These are phyloP conservation scores for Cryptotermes secundus DNA, from an alignment of 1,140 invertebrate genomes.

Conservation along the genomic window DNA sequence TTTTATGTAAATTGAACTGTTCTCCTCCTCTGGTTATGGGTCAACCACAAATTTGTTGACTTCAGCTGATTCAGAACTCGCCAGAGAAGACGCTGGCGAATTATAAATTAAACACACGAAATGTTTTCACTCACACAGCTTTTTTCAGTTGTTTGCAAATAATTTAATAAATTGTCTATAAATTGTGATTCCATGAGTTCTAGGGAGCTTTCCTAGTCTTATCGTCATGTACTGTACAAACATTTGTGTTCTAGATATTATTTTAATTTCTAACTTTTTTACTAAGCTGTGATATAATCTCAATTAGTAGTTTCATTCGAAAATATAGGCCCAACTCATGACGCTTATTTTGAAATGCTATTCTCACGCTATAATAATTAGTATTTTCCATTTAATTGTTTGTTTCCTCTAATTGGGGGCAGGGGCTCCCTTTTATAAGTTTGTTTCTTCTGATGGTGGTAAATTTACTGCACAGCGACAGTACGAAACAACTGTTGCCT, in stretches of 20 bases:
- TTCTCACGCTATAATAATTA: too few species aligned
- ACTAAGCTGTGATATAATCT: too few species aligned
- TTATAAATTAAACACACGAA: background rate
- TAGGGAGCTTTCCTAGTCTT: background rate
- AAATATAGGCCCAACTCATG: too few species aligned
- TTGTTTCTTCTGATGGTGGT: too few species aligned
- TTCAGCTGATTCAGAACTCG: background rate
- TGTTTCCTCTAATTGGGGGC: too few species aligned
- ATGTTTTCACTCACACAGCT: background rate
- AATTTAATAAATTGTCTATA: background rate
- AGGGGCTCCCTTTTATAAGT: too few species aligned
- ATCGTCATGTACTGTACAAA: background rate
- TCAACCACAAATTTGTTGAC: background rate
- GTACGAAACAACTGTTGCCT: too few species aligned
- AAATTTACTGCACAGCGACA: too few species aligned
- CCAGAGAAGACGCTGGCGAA: background rate
- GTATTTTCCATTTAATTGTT: too few species aligned
- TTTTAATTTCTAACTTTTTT: background rate
- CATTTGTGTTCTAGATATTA: background rate
- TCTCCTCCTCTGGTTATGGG: background rate
- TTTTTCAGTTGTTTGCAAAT: background rate
- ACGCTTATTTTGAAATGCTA: too few species aligned
- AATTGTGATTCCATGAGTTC: background rate
- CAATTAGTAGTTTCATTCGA: too few species aligned
- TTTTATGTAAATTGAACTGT: background rate